Evolutionary conservation across 1,140 invertebrate genomes (phyloP).

Genomic region (Maniola jurtina): DNA sequence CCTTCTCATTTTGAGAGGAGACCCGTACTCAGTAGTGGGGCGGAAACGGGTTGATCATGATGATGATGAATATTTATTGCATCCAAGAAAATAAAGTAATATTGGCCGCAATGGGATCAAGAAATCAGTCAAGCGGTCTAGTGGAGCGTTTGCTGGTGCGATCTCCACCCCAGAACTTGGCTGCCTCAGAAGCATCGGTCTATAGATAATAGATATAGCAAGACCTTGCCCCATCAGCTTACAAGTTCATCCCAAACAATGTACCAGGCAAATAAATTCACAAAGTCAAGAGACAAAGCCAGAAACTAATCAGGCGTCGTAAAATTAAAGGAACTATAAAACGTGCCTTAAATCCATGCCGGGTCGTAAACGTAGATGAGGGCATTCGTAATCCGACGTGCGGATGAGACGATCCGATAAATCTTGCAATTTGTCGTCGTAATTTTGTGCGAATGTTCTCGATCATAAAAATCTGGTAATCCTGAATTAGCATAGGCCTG

Average conservation of each 20-base stretch:
- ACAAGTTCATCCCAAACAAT: background rate
- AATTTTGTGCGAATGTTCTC: constrained; percentile 44
- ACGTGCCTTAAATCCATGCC: constrained; percentile 41
- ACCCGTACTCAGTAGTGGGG: too few relatives aligned
- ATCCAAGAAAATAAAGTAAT: too few relatives aligned
- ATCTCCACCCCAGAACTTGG: too few relatives aligned
- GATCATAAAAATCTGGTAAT: constrained; percentile 43
- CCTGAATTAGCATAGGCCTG: constrained; percentile 26
- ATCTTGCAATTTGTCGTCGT: constrained; percentile 52
- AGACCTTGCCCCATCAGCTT: too few relatives aligned
- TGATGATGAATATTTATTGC: too few relatives aligned
- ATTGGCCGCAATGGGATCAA: too few relatives aligned
- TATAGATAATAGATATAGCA: too few relatives aligned
- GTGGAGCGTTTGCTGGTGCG: too few relatives aligned
- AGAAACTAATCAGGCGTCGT: constrained; percentile 56
- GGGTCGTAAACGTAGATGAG: constrained; percentile 60
- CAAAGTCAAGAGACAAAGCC: constrained; percentile 15
- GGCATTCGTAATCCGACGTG: constrained; percentile 53
- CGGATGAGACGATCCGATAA: constrained; percentile 53
- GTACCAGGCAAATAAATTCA: constrained; percentile 7
- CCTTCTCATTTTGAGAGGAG: too few relatives aligned
- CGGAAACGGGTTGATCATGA: too few relatives aligned
- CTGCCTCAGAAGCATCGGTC: too few relatives aligned
- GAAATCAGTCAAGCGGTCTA: too few relatives aligned
- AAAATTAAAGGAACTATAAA: constrained; percentile 70